Percentiles rank a stretch among this genome's conserved stretches.
phyloP scores from a whole-genome alignment of 2,797 vertebrate genomes.

The Spea hammondii region DNA sequence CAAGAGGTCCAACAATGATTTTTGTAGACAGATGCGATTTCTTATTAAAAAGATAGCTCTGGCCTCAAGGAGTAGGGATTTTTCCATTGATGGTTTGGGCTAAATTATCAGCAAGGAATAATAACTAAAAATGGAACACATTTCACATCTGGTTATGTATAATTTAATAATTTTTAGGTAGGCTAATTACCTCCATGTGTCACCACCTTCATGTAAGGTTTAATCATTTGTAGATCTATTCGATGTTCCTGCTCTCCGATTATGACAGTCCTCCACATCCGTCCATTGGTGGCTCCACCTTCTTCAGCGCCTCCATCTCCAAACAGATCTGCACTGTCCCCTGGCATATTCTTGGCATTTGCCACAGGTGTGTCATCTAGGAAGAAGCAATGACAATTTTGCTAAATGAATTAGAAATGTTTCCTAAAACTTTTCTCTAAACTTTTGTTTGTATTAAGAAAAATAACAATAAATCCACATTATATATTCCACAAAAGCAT shows the following conservation, averaged over 20 bases:
- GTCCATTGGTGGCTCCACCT: constrained; percentile 72
- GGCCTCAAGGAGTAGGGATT: too few species aligned
- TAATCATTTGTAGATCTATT: constrained; percentile 96
- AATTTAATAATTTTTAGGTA: not conserved
- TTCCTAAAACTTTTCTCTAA: too few species aligned
- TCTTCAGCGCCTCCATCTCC: constrained; percentile 73
- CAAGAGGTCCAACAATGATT: too few species aligned
- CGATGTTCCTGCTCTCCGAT: constrained; percentile 96
- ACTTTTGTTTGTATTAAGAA: not conserved
- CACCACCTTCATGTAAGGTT: constrained; percentile 91
- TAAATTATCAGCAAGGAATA: too few species aligned
- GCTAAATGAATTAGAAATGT: too few species aligned
- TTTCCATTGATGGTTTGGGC: too few species aligned
- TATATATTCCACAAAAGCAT: too few species aligned
- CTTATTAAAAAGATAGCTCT: too few species aligned
- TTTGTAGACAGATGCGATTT: too few species aligned
- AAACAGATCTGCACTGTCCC: constrained; percentile 70
- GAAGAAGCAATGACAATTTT: not conserved
- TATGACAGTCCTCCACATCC: constrained; percentile 93
- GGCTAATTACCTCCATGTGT: constrained; percentile 85
- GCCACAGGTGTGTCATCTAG: constrained; percentile 92
- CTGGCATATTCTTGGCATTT: constrained; percentile 85
- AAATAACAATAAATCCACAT: not conserved
- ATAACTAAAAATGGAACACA: too few species aligned
- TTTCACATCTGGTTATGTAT: too few species aligned